Evolutionary conservation across 92 coral and sea anemone species (phyloP), one percentile per base, ranked within the genome.

Genomic region (Plumapathes pennacea): DNA sequence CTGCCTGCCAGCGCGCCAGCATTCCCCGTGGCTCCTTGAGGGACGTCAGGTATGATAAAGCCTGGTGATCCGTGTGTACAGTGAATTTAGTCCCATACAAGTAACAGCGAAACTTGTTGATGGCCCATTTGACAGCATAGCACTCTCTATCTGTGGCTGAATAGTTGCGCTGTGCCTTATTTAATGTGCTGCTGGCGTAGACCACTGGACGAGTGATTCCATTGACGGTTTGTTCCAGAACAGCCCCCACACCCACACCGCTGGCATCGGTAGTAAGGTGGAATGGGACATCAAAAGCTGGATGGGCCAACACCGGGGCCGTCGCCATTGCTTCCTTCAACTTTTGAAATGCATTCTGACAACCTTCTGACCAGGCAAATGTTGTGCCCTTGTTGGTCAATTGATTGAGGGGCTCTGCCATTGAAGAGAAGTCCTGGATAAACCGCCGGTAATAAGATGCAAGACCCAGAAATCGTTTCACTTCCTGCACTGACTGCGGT

Each of bases 391-490:
- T 83, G 4, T 39, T 19, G 1, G 57, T 56, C 27, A 83, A 39
- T 20, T 30, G 64, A 0, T 71, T 77, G 50, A 83, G 39, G 1
- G 84, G 79, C 46, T 55, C 70, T 3, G 80, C 42, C 28, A 76
- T 38, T 0, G 41, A 5, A 3, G 85, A 57, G 54, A 77, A 70
- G 54, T 83, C 71, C 13, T 49, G 71, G 15, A 65, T 63, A 38
- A 77, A 77, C 77, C 44, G 64, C 13, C 90, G 50, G 63, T 71
- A 71, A 34, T 77, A 84, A 0, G 67, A 68, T 15, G 80, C 77
- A 72, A 83, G 62, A 10, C 89, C 80, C 4, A 83, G 84, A 32
- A 83, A 83, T 18, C 84, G 75, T 69, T 52, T 65, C 13, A 84
- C 25, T 22, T 71, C 65, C 25, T 49, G 64, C 47, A 60, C 69